Conservation (phyloP, 2,888 invertebrate genomes). For the Leptogaster cylindrica region DNA sequence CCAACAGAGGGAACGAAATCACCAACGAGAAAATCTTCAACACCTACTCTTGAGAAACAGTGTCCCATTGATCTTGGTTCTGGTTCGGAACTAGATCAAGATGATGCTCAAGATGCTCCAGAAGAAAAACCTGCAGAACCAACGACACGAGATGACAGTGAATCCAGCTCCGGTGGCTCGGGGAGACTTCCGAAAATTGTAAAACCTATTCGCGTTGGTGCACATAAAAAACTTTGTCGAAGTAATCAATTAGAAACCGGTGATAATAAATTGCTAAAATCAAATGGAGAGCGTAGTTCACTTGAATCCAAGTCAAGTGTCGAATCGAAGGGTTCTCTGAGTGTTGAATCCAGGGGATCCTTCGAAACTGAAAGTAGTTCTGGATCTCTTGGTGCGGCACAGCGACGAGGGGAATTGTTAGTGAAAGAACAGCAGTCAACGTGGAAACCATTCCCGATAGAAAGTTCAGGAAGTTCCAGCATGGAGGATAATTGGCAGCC, state of each 20-base stretch:
- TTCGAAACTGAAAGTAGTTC: conserved; percentile 79
- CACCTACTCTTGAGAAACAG: conserved; percentile 70
- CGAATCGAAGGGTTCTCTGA: conserved; percentile 69
- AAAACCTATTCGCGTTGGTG: conserved; percentile 55
- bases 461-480: conserved; percentile 85
- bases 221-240: conserved; percentile 62
- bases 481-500: conserved; percentile 84
- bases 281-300: conserved; percentile 60
- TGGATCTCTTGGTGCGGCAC: conserved; percentile 75
- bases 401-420: conserved; percentile 67
- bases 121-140: conserved; percentile 63
- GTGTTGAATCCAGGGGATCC: conserved; percentile 75
- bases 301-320: conserved; percentile 68
- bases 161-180: conserved; percentile 67
- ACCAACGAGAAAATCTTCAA: conserved; percentile 64
- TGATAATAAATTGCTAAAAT: conserved; percentile 52
- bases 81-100: conserved; percentile 64
- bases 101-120: conserved; percentile 60
- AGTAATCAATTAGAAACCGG: conserved; percentile 65
- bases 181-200: conserved; percentile 65
- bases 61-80: conserved; percentile 70
- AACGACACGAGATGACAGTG: conserved; percentile 64
- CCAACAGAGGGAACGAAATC: conserved; percentile 59
- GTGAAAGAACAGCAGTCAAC: conserved; percentile 76
- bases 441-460: conserved; percentile 83